Conservation (phyloP, 2,113 vertebrate genomes). For the Gymnogyps californianus region DNA sequence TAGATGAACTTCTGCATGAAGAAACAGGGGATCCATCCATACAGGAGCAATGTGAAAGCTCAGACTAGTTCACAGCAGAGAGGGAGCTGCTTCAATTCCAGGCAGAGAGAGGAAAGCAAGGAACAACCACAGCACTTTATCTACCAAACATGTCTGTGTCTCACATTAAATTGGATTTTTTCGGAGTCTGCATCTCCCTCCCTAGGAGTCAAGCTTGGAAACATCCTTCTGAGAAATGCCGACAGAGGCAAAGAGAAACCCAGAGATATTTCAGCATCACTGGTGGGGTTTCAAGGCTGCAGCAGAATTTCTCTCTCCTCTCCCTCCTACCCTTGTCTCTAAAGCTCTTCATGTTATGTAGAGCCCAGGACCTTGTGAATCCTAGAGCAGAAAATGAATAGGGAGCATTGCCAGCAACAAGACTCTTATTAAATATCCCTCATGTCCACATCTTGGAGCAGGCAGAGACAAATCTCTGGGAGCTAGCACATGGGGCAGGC, state of each 20-base stretch:
- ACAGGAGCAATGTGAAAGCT: not conserved
- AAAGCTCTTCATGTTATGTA: not conserved
- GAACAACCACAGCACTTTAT: not conserved
- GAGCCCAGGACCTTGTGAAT: not conserved
- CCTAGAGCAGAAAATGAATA: not conserved
- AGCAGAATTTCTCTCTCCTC: not conserved
- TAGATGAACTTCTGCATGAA: not conserved
- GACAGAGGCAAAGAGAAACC: not conserved
- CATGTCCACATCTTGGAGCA: not conserved
- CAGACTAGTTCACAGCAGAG: not conserved
- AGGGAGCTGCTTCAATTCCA: not conserved
- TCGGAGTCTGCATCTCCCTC: not conserved
- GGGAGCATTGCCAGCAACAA: not conserved
- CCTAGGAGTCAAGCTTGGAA: not conserved
- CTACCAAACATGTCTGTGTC: not conserved
- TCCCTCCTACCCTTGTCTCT: not conserved
- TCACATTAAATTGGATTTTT: constrained; percentile 7
- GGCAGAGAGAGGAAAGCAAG: not conserved
- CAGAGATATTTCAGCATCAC: not conserved
- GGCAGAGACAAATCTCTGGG: not conserved
- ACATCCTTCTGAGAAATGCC: not conserved
- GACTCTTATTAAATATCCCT: not conserved
- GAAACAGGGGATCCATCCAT: not conserved
- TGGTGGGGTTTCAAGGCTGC: not conserved
- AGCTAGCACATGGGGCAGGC: not conserved